A percentile compares a stretch with the other conserved stretches of the same genome.
phyloP scores from a whole-genome alignment of 2,888 invertebrate genomes.

The Drosophila parthenogenetica region DNA sequence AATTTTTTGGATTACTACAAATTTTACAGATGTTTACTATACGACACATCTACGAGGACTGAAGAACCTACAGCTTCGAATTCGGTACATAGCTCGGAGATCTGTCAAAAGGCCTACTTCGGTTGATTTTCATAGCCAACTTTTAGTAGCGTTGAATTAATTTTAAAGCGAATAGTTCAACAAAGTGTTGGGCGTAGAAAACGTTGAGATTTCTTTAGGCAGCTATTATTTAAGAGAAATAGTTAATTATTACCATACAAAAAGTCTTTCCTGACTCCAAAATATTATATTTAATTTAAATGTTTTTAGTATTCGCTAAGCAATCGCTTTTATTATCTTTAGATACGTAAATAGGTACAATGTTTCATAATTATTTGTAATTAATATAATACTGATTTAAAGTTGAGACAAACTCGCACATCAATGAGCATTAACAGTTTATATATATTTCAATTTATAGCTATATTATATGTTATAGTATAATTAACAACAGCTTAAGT shows the following conservation, averaged over 20 bases:
- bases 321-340: conserved; percentile 37
- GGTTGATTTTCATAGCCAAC: conserved; percentile 17
- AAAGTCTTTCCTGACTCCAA: too few relatives aligned
- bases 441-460: conserved; percentile 21
- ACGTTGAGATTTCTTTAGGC: background rate
- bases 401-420: conserved; percentile 55
- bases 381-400: conserved; percentile 39
- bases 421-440: conserved; percentile 13
- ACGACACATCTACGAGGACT: conserved; percentile 54
- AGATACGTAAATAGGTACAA: conserved; percentile 67
- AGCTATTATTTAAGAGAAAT: too few relatives aligned
- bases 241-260: too few relatives aligned
- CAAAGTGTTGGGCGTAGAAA: conserved; percentile 1
- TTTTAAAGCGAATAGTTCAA: background rate
- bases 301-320: background rate
- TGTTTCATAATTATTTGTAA: conserved; percentile 38
- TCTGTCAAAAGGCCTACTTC: conserved; percentile 26
- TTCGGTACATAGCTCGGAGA: background rate
- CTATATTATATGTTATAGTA: conserved; percentile 8
- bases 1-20: conserved; percentile 49
- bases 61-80: background rate
- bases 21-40: conserved; percentile 56
- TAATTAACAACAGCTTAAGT: conserved; percentile 56
- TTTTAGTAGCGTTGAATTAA: background rate
- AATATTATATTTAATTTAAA: background rate